A percentile compares a stretch with the other conserved stretches of the same genome.
Evolutionary conservation across 2,888 invertebrate genomes (phyloP).

Genomic region (Elmis aenea): DNA sequence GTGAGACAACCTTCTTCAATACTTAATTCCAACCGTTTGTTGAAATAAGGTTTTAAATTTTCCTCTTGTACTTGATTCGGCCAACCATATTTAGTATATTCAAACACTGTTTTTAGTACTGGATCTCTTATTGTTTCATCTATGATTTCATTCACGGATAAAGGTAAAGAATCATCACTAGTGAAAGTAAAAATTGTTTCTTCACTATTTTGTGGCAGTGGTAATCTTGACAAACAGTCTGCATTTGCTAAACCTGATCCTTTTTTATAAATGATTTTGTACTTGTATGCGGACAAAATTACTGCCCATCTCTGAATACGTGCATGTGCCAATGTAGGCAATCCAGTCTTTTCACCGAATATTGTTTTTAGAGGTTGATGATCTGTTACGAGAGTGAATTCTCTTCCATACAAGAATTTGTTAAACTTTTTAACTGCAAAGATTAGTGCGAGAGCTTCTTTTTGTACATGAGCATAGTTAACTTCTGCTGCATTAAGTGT

Average conservation of each 20-base stretch:
- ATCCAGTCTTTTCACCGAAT: constrained; percentile 13
- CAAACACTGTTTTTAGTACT: too few relatives aligned
- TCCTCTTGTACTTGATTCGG: not conserved
- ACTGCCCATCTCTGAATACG: constrained; percentile 3
- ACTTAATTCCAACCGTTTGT: constrained; percentile 7
- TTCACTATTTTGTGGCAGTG: too few relatives aligned
- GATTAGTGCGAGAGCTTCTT: constrained; percentile 34
- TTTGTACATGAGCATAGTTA: constrained; percentile 32
- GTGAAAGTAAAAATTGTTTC: too few relatives aligned
- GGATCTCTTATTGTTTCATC: too few relatives aligned
- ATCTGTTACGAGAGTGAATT: constrained; percentile 31
- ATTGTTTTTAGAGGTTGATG: constrained; percentile 33
- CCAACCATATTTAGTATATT: too few relatives aligned
- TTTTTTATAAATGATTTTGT: constrained; percentile 6
- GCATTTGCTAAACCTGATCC: constrained; percentile 3
- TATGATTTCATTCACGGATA: too few relatives aligned
- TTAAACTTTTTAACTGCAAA: constrained; percentile 33
- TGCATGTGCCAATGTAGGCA: not conserved
- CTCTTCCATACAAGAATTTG: constrained; percentile 32
- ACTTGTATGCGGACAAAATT: constrained; percentile 1
- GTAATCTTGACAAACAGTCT: constrained; percentile 13
- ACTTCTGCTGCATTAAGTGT: constrained; percentile 29
- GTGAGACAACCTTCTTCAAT: constrained; percentile 11
- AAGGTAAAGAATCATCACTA: too few relatives aligned
- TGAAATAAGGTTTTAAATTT: constrained; percentile 3